Base-by-base conservation (phyloP, 92 coral and sea anemone genomes). In the Virgularia gustaviana region DNA sequence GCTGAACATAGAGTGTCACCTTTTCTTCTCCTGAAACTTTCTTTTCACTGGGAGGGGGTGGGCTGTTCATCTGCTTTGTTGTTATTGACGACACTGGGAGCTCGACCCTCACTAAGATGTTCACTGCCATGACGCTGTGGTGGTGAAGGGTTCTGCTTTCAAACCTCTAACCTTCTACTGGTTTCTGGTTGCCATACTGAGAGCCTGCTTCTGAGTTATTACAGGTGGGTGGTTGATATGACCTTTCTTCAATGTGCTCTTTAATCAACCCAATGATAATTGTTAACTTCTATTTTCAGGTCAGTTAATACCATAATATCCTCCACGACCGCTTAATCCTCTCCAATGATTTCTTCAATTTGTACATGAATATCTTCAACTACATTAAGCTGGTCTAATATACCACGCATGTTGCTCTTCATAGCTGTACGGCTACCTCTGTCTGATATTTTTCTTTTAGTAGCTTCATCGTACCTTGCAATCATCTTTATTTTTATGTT, bases 1-100 rank as follows among this genome's bases (percentile, higher is more conserved):
- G 75, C 20, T 68, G 6, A 2, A 68, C 60, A 34, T 68, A 68
- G 9, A 68, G 75, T 1, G 44, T 32, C 0, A 47, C 61, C 41
- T 68, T 68, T 30, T 68, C 75, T 49, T 13, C 2, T 32, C 61
- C 61, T 15, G 9, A 12, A 3, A 68, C 2, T 36, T 49, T 61
- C 22, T n/a, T 27, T 49, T 49, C 66, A 15, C 43, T 32, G 1
- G n/a, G 43, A 25, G 35, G 32, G 35, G 32, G 0, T n/a, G n/a
- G n/a, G n/a, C n/a, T n/a, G n/a, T n/a, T n/a, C n/a, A n/a, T n/a
- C n/a, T n/a, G n/a, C n/a, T n/a, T n/a, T n/a, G n/a, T n/a, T n/a
- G n/a, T n/a, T n/a, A n/a, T n/a, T n/a, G n/a, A n/a, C n/a, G n/a
- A n/a, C n/a, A n/a, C n/a, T n/a, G n/a, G n/a, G n/a, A n/a, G n/a